Base-by-base conservation (phyloP, 2,797 vertebrate genomes). In the Esox masquinongy region DNA sequence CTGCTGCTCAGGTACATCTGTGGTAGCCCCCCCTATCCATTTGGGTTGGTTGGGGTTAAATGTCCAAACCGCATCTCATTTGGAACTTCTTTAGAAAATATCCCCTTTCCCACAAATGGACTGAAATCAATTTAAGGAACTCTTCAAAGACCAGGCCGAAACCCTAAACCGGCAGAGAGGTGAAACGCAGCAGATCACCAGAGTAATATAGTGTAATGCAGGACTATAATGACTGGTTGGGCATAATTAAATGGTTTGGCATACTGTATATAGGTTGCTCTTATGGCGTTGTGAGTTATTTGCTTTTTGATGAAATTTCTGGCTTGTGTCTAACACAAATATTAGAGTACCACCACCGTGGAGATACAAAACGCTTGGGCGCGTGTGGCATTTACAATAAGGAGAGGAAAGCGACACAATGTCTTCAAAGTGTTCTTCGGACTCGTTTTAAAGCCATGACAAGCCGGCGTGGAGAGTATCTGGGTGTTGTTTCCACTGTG, bases 401-500 rank as follows among this genome's bases (percentile, higher is more conserved):
- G 56, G 9, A 6, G 51, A 53, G 34, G 17, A 56, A 56, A 56
- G 6, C 56, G 3, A 61, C 56, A 24, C 43, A 43, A 43, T 8
- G 43, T 47, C 43, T 14, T 47, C 9, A 47, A 11, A 2, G 39
- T 43, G 12, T 47, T 47, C 43, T 47, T 47, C 3, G 9, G 43
- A 47, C 12, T 47, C 12, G 1, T 47, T 47, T 47, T 47, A 47
- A 47, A 47, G 43, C 43, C 43, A 47, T 14, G 9, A 14, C 12
- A 14, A 47, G 43, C 43, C 43, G 12, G 43, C 43, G 9, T 47
- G 11, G 49, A 50, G 49, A 19, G 5, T 31, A 14, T n/a, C 39
- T 71, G 79, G 79, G 71, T 12, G 72, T 74, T 71, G 76, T 92
- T 88, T 92, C 91, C 92, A 92, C 92, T 90, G 90, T 93, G 93